Percentiles rank a stretch among this genome's conserved stretches.
Evolutionary conservation across 2,797 vertebrate species (phyloP).

Genomic region (Myiothlypis coronata): DNA sequence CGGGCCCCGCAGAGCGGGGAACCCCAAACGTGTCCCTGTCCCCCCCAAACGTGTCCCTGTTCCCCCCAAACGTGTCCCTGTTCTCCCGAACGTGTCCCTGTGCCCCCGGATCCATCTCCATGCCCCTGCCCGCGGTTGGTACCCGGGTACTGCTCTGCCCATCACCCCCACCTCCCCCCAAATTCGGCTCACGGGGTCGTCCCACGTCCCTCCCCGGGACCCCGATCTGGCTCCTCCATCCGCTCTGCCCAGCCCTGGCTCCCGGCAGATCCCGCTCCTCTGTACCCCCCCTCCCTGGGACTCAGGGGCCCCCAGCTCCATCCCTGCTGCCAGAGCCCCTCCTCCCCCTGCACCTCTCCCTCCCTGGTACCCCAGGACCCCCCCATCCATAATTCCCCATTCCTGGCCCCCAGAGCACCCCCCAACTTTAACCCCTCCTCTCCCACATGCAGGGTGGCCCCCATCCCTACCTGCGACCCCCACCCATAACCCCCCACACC

Average conservation of each 20-base stretch:
- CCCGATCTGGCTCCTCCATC: too few species aligned
- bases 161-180: background rate
- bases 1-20: background rate
- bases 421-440: background rate
- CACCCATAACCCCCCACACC: too few species aligned
- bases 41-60: too few species aligned
- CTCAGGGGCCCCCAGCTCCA: too few species aligned
- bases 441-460: background rate
- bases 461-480: background rate
- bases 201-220: background rate
- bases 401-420: background rate
- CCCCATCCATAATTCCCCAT: background rate
- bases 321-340: background rate
- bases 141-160: background rate
- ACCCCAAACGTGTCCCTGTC: too few species aligned
- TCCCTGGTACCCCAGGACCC: background rate
- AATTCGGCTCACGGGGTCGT: background rate
- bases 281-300: too few species aligned
- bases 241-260: background rate
- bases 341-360: too few species aligned
- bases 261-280: too few species aligned
- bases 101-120: too few species aligned
- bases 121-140: fast-evolving
- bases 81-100: too few species aligned
- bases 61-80: too few species aligned